Evolutionary conservation across 2,888 invertebrate genomes (phyloP).

Genomic region (Parasteatoda lunata): DNA sequence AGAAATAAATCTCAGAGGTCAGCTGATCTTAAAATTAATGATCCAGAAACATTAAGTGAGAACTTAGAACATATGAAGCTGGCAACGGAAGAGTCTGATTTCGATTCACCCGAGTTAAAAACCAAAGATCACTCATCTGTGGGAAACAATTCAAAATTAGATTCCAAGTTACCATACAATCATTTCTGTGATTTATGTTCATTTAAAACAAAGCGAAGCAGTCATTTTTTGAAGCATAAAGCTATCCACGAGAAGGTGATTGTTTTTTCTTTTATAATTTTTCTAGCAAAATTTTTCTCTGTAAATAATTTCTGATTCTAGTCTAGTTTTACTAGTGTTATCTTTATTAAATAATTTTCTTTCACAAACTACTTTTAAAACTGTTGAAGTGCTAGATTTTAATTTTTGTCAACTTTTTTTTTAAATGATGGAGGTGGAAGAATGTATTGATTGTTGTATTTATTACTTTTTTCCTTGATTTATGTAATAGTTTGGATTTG

Average conservation of each 20-base stretch:
- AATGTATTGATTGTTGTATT: too few species aligned
- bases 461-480: too few species aligned
- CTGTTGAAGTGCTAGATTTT: too few species aligned
- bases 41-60: constrained; percentile 41
- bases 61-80: constrained; percentile 61
- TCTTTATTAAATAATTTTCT: too few species aligned
- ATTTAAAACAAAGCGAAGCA: constrained; percentile 75
- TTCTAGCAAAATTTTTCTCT: too few species aligned
- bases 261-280: background rate
- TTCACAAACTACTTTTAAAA: too few species aligned
- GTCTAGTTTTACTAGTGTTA: too few species aligned
- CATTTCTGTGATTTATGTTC: constrained; percentile 75
- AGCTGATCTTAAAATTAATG: background rate
- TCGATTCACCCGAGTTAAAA: constrained; percentile 18
- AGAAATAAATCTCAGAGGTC: constrained; percentile 14
- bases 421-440: too few species aligned
- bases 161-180: constrained; percentile 71
- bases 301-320: too few species aligned
- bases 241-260: constrained; percentile 73
- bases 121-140: background rate
- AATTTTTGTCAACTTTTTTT: too few species aligned
- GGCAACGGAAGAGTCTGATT: constrained; percentile 34
- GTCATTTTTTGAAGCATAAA: constrained; percentile 75
- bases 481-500: too few species aligned
- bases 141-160: background rate